Evolutionary conservation across 2,113 vertebrate species (phyloP).

Genomic region (Macquaria ambigua): DNA sequence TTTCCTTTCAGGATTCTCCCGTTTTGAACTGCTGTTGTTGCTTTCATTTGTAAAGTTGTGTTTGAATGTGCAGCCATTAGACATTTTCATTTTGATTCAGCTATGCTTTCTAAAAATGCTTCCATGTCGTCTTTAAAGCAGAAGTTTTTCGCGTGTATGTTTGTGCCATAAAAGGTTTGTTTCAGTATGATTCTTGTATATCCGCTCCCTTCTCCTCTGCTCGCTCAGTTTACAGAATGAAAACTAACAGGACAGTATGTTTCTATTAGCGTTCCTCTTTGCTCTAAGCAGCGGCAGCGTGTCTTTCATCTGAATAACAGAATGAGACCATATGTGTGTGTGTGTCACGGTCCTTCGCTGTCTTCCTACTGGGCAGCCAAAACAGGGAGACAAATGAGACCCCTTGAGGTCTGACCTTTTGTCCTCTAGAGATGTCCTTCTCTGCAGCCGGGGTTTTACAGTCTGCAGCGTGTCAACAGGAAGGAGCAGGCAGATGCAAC

Average conservation of each 20-base stretch:
- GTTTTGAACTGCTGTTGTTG: constrained; percentile 15
- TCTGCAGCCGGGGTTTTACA: background rate
- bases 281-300: constrained; percentile 37
- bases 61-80: background rate
- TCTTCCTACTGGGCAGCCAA: background rate
- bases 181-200: constrained; percentile 8
- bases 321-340: constrained; percentile 61
- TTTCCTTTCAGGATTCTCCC: constrained; percentile 55
- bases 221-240: constrained; percentile 39
- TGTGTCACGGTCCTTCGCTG: constrained; percentile 7
- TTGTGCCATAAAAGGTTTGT: constrained; percentile 60
- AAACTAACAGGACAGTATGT: constrained; percentile 50
- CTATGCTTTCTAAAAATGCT: background rate
- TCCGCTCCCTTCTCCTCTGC: background rate
- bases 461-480: constrained; percentile 52
- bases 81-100: background rate
- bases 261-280: constrained; percentile 53
- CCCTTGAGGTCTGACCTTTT: constrained; percentile 46
- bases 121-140: constrained; percentile 10
- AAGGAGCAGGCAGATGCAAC: constrained; percentile 58
- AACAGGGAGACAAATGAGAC: background rate
- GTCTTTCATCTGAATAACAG: constrained; percentile 54
- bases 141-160: background rate
- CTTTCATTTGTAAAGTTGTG: constrained; percentile 15
- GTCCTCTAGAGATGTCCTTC: constrained; percentile 36